phyloP scores from a whole-genome alignment of 2,888 invertebrate species.

The Lordiphosa fenestrarum region DNA sequence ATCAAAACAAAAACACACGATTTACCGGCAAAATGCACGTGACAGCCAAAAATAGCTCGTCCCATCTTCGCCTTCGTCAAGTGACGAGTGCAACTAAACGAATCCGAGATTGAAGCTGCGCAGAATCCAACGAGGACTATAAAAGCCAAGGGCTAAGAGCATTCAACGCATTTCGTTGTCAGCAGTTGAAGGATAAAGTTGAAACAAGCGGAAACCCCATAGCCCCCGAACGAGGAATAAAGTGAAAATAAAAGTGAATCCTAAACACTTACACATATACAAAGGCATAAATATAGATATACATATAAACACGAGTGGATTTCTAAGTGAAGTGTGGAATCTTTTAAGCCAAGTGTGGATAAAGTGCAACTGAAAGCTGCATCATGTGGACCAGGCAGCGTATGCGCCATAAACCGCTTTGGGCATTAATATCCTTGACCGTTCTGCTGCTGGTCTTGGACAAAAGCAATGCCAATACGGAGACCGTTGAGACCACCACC shows the following conservation, averaged over 20 bases:
- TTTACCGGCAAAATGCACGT: constrained; percentile 70
- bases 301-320: no score
- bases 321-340: constrained; percentile 32
- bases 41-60: constrained; percentile 20
- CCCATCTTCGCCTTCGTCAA: constrained; percentile 39
- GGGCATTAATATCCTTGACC: constrained; percentile 71
- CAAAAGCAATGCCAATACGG: constrained; percentile 70
- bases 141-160: constrained; percentile 40
- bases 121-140: constrained; percentile 63
- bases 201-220: neutral
- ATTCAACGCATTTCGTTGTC: constrained; percentile 55
- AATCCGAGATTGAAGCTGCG: constrained; percentile 36
- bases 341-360: constrained; percentile 1
- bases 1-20: constrained; percentile 72
- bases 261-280: constrained; percentile 22
- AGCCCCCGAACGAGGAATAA: neutral
- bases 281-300: no score
- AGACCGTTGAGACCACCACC: constrained; percentile 66
- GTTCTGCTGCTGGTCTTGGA: constrained; percentile 70
- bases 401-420: constrained; percentile 75
- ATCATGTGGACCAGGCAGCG: constrained; percentile 50
- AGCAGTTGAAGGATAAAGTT: constrained; percentile 29
- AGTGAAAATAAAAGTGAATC: constrained; percentile 64
- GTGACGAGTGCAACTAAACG: constrained; percentile 44
- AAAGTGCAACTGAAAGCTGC: constrained; percentile 14